These are phyloP conservation scores for Maccullochella peelii DNA, from an alignment of 2,113 vertebrate species.

Conservation along the genomic window DNA sequence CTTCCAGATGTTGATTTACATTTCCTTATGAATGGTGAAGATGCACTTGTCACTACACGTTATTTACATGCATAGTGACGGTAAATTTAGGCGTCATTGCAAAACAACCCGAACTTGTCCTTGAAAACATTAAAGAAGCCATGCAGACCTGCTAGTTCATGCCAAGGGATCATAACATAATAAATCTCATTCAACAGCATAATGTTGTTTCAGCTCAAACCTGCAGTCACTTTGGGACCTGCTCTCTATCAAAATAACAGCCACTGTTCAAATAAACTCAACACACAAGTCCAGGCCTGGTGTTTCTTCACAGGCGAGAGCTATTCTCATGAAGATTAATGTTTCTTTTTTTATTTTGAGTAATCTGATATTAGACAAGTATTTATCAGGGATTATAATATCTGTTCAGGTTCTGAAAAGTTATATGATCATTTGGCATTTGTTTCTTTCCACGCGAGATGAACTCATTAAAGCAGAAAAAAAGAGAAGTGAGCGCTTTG, in stretches of 20 bases:
- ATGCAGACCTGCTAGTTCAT: conserved; percentile 61
- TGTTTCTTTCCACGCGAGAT: conserved; percentile 23
- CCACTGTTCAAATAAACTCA: conserved; percentile 78
- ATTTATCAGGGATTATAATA: conserved; percentile 57
- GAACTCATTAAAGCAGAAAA: conserved; percentile 24
- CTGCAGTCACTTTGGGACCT: conserved; percentile 71
- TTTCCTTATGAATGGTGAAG: neutral
- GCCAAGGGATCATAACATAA: conserved; percentile 68
- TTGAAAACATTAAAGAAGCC: conserved; percentile 56
- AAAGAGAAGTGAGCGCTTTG: neutral
- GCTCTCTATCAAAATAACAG: conserved; percentile 75
- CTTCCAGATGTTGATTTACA: neutral
- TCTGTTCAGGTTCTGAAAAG: conserved; percentile 34
- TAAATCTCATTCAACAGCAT: conserved; percentile 72
- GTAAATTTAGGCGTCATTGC: conserved; percentile 48
- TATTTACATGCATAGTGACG: conserved; percentile 32
- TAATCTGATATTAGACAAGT: conserved; percentile 63
- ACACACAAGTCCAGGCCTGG: conserved; percentile 75
- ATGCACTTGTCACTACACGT: conserved; percentile 4
- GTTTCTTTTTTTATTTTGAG: conserved; percentile 43
- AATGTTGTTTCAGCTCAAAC: conserved; percentile 75
- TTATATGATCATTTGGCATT: conserved; percentile 33
- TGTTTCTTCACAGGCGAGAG: conserved; percentile 54
- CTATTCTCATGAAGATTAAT: conserved; percentile 64
- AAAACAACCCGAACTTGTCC: conserved; percentile 43